These are phyloP conservation scores for Acanthosepion pharaonis DNA, from an alignment of 2,888 invertebrate species.

Conservation along the genomic window DNA sequence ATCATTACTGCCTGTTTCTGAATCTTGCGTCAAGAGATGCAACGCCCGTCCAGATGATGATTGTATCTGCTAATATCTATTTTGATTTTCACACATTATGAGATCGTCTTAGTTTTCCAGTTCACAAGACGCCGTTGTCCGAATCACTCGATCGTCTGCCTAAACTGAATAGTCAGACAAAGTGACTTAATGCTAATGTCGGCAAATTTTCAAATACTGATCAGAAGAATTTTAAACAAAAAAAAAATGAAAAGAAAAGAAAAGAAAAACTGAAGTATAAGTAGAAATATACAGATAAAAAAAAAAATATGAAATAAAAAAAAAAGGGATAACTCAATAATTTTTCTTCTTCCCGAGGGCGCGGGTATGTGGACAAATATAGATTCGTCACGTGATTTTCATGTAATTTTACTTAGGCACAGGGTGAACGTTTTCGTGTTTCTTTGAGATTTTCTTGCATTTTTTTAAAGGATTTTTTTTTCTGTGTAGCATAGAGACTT, in stretches of 20 bases:
- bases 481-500: background rate
- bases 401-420: background rate
- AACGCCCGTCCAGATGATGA: background rate
- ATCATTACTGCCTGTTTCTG: background rate
- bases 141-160: slow-evolving; percentile 16
- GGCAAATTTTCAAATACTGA: slow-evolving; percentile 33
- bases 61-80: background rate
- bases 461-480: background rate
- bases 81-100: background rate
- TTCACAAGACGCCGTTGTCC: background rate
- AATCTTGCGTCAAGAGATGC: background rate
- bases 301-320: background rate
- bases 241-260: too few relatives aligned
- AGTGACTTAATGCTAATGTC: background rate
- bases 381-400: too few relatives aligned
- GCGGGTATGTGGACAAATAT: background rate
- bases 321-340: background rate
- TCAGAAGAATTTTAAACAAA: background rate
- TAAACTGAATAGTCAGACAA: slow-evolving; percentile 10
- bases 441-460: background rate
- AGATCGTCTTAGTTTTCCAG: background rate
- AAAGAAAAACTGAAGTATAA: background rate
- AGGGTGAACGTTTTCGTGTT: background rate
- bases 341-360: background rate
- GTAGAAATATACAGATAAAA: background rate